Conservation (phyloP, 2,113 vertebrate genomes). For the Nicator chloris region DNA sequence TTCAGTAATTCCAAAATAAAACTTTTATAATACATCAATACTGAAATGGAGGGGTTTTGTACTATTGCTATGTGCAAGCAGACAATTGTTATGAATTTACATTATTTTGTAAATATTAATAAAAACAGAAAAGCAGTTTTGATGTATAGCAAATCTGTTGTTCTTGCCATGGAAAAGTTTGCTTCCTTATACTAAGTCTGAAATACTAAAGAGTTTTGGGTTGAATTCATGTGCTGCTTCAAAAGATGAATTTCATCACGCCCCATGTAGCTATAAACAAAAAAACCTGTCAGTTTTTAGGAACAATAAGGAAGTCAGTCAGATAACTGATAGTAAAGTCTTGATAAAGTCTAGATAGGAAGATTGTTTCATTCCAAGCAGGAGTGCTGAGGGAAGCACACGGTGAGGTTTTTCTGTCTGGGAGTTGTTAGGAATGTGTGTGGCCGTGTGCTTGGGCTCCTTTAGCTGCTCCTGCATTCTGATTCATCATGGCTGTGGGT, state of each 20-base stretch:
- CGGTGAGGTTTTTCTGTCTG: not conserved
- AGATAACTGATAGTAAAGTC: not conserved
- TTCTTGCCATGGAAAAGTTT: not conserved
- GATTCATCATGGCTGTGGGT: not conserved
- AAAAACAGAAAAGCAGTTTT: not conserved
- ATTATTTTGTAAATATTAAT: slow-evolving; percentile 45
- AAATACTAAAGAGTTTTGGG: not conserved
- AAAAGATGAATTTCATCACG: not conserved
- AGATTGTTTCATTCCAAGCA: not conserved
- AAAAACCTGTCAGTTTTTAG: not conserved
- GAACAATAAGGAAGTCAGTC: not conserved
- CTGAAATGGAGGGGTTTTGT: not conserved
- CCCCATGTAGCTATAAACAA: not conserved
- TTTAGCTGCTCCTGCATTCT: not conserved
- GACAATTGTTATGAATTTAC: not conserved
- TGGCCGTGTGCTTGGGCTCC: not conserved
- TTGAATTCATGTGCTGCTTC: not conserved
- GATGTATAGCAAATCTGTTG: not conserved
- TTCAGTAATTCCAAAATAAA: slow-evolving; percentile 11
- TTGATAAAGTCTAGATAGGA: not conserved
- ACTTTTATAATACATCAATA: not conserved
- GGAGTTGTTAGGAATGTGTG: not conserved
- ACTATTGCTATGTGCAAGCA: not conserved
- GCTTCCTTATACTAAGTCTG: not conserved
- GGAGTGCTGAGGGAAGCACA: not conserved